These are phyloP conservation scores for Upupa epops DNA, from an alignment of 2,113 vertebrate species.

Conservation along the genomic window DNA sequence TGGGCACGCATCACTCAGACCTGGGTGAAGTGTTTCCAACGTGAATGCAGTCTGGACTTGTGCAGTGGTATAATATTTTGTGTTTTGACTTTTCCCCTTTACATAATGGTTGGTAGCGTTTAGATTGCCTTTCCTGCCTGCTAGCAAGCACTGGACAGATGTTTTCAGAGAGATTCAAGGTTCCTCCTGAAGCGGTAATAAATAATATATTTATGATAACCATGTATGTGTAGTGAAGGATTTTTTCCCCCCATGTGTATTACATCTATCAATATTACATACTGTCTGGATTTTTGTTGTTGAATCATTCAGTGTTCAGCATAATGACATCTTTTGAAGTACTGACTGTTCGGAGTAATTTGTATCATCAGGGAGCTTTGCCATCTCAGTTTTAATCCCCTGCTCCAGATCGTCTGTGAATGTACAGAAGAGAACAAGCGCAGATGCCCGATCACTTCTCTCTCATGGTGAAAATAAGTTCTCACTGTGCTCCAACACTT, in stretches of 20 bases:
- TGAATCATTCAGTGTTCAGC: not conserved
- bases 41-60: not conserved
- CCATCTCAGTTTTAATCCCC: slow-evolving; percentile 20
- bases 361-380: not conserved
- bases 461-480: slow-evolving; percentile 20
- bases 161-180: not conserved
- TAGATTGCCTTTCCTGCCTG: not conserved
- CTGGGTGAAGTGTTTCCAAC: not conserved
- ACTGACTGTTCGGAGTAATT: not conserved
- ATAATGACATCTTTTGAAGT: not conserved
- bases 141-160: not conserved
- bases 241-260: not conserved
- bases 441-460: not conserved
- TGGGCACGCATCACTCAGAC: not conserved
- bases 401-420: slow-evolving; percentile 19
- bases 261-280: not conserved
- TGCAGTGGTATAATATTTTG: not conserved
- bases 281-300: not conserved
- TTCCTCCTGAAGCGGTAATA: not conserved
- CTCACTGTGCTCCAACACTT: not conserved
- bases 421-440: not conserved
- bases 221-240: not conserved
- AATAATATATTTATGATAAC: not conserved
- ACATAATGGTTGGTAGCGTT: not conserved
- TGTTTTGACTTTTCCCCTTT: not conserved